phyloP scores from a whole-genome alignment of 2,797 vertebrate genomes.

The Limnodromus scolopaceus region DNA sequence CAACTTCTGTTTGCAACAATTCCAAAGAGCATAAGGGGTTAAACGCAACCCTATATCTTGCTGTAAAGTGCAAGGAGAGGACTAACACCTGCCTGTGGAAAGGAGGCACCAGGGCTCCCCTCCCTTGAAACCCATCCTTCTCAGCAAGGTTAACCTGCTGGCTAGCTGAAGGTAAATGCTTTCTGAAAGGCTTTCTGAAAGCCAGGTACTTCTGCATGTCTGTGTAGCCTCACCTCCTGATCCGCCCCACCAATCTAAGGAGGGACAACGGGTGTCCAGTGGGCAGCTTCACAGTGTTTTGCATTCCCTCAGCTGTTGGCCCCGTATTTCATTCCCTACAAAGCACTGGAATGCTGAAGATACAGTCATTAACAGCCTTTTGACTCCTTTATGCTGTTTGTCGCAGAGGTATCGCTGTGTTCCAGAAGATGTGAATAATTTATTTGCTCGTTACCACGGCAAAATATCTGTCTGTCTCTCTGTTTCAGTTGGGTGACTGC shows the following conservation, averaged over 20 bases:
- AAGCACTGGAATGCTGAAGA: background rate
- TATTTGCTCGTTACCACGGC: background rate
- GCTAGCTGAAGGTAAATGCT: background rate
- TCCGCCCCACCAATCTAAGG: background rate
- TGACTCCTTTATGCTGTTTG: background rate
- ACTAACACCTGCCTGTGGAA: background rate
- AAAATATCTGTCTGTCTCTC: background rate
- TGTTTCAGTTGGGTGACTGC: background rate
- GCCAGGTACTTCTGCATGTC: background rate
- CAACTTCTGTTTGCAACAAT: background rate
- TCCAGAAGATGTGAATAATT: background rate
- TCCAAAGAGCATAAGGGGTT: background rate
- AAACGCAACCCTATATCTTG: background rate
- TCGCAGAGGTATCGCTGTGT: fast-evolving
- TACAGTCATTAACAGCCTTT: background rate
- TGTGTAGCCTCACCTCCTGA: background rate
- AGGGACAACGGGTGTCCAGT: background rate
- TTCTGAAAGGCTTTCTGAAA: background rate
- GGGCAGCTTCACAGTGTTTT: background rate
- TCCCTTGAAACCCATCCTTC: background rate
- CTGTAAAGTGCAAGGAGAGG: background rate
- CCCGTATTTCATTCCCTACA: background rate
- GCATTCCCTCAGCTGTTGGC: background rate
- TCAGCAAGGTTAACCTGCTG: background rate
- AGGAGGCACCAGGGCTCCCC: background rate